Percentiles rank a stretch among this genome's conserved stretches.
Conservation (phyloP, 2,888 invertebrate species). For the Hypomecis punctinalis region DNA sequence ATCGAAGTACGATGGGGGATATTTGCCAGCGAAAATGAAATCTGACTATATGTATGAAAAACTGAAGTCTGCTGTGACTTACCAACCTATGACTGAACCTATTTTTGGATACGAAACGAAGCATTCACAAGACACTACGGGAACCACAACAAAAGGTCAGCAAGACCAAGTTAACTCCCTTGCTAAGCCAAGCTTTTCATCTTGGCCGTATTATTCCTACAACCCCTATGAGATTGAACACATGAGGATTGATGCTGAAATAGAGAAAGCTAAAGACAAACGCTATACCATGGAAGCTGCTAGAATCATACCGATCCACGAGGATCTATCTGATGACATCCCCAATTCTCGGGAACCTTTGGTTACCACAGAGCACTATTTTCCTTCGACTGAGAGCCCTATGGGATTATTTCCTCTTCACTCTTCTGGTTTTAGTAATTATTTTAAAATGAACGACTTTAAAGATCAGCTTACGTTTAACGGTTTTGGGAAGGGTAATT, state of each 20-base stretch:
- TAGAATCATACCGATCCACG: slow-evolving; percentile 69
- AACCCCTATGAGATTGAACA: slow-evolving; percentile 65
- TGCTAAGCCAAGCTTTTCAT: slow-evolving; percentile 20
- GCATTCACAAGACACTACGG: slow-evolving; percentile 63
- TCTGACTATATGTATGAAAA: slow-evolving; percentile 56
- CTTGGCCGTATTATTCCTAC: slow-evolving; percentile 67
- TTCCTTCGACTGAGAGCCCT: slow-evolving; percentile 61
- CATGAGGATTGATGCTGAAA: slow-evolving; percentile 53
- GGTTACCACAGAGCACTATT: slow-evolving; percentile 38
- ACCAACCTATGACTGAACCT: slow-evolving; percentile 49
- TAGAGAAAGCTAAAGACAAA: slow-evolving; percentile 69
- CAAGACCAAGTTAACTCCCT: slow-evolving; percentile 44
- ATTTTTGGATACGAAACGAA: slow-evolving; percentile 47
- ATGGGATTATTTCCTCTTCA: slow-evolving; percentile 68
- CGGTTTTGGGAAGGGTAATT: slow-evolving; percentile 63
- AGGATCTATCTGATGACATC: slow-evolving; percentile 59
- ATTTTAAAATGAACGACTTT: slow-evolving; percentile 58
- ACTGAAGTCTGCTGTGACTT: slow-evolving; percentile 58
- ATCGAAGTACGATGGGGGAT: slow-evolving; percentile 49
- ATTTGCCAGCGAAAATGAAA: slow-evolving; percentile 49
- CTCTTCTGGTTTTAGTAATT: slow-evolving; percentile 70
- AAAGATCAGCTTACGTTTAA: slow-evolving; percentile 68
- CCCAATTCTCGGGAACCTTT: slow-evolving; percentile 42
- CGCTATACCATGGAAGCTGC: slow-evolving; percentile 53
- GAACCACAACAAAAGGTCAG: slow-evolving; percentile 57